Conservation (phyloP, 2,797 vertebrate genomes). For the Pseudochirops corinnae region DNA sequence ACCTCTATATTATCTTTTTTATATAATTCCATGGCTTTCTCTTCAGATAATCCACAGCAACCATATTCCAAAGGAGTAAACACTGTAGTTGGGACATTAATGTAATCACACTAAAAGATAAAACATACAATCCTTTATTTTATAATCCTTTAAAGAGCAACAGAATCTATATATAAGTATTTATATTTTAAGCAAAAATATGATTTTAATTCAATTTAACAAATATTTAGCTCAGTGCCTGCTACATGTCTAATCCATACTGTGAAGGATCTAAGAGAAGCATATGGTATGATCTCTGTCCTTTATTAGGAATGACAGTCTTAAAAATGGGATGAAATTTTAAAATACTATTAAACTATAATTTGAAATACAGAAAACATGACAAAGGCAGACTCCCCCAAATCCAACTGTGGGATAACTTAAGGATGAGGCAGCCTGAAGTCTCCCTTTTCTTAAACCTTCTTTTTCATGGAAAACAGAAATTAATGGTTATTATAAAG, state of each 20-base stretch:
- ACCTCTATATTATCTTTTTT: conserved; percentile 93
- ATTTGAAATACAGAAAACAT: neutral
- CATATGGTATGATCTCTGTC: neutral
- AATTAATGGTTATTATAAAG: neutral
- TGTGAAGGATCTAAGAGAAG: neutral
- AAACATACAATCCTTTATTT: conserved; percentile 9
- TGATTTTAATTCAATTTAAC: neutral
- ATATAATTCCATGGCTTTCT: conserved; percentile 89
- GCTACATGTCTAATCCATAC: neutral
- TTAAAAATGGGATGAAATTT: neutral
- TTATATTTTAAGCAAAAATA: neutral
- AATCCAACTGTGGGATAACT: neutral
- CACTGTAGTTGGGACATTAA: conserved; percentile 96
- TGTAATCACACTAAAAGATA: conserved; percentile 93
- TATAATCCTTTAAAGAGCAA: neutral
- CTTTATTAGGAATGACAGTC: neutral
- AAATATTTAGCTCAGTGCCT: neutral
- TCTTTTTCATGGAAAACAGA: neutral
- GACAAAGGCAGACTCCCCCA: neutral
- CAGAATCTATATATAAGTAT: neutral
- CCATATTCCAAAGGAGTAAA: conserved; percentile 98
- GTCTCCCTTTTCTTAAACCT: neutral
- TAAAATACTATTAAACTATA: neutral
- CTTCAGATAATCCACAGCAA: conserved; percentile 94
- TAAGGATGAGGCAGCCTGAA: neutral